Percentiles rank a stretch among this genome's conserved stretches.
Evolutionary conservation across 2,113 vertebrate genomes (phyloP).

Genomic region (Clarias magur): DNA sequence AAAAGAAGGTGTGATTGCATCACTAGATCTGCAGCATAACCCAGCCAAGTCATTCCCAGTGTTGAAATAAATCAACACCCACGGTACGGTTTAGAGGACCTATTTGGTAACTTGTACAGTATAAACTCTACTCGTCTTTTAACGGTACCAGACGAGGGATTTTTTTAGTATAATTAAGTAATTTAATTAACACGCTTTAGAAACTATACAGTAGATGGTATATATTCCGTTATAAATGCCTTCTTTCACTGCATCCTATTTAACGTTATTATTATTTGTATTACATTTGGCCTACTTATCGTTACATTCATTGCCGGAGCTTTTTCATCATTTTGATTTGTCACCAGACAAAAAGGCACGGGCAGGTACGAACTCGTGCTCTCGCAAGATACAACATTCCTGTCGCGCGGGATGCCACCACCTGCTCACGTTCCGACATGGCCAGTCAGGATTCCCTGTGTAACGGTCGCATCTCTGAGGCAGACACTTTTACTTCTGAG

Average conservation of each 20-base stretch:
- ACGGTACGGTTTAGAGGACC: background rate
- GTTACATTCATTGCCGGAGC: background rate
- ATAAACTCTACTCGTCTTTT: background rate
- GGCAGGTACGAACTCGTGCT: slow-evolving; percentile 52
- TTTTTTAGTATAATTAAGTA: background rate
- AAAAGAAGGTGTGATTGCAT: background rate
- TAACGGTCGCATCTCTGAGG: background rate
- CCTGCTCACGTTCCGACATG: slow-evolving; percentile 57
- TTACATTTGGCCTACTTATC: background rate
- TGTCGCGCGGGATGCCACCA: slow-evolving; percentile 62
- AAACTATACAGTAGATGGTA: too few species aligned
- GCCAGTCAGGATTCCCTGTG: slow-evolving; percentile 45
- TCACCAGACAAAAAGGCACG: slow-evolving; percentile 14
- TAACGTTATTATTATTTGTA: background rate
- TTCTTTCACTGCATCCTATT: background rate
- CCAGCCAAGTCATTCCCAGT: background rate
- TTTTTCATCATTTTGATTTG: slow-evolving; percentile 8
- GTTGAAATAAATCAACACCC: slow-evolving; percentile 4
- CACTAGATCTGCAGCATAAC: background rate
- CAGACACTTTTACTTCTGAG: background rate
- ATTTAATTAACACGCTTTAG: background rate
- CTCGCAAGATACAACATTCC: slow-evolving; percentile 60
- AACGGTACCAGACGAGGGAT: too few species aligned
- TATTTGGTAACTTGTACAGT: background rate
- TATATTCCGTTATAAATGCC: background rate